phyloP scores from a whole-genome alignment of 2,113 vertebrate genomes.

The Gasterosteus nipponicus region DNA sequence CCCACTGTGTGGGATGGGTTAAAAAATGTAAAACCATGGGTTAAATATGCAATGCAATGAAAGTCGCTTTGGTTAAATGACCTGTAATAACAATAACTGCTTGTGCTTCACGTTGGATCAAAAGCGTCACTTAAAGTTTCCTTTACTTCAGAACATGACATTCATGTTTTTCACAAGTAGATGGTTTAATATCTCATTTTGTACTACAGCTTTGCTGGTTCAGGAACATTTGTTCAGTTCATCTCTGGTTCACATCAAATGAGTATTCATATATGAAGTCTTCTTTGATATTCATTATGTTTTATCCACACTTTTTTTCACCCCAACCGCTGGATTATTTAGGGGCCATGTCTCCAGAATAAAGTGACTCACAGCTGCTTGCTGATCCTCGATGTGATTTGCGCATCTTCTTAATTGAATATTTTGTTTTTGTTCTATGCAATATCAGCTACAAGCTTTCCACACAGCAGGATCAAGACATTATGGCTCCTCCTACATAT shows the following conservation, averaged over 20 bases:
- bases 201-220: slow-evolving; percentile 2
- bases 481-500: slow-evolving; percentile 5
- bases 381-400: background rate
- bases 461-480: slow-evolving; percentile 1
- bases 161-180: background rate
- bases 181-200: background rate
- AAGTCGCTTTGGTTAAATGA: too few species aligned
- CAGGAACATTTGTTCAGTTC: slow-evolving; percentile 29
- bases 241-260: slow-evolving; percentile 18
- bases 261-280: slow-evolving; percentile 41
- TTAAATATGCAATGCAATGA: too few species aligned
- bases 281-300: slow-evolving; percentile 52
- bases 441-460: slow-evolving; percentile 1
- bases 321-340: slow-evolving; percentile 15
- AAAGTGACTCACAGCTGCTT: background rate
- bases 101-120: background rate
- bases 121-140: background rate
- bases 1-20: too few species aligned
- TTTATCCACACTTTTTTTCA: slow-evolving; percentile 24
- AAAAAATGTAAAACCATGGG: too few species aligned
- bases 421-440: background rate
- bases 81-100: background rate
- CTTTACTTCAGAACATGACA: too few species aligned
- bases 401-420: background rate
- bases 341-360: background rate